Base-by-base conservation (phyloP, 2,888 invertebrate species). In the Acanthococcus lagerstroemiae region DNA sequence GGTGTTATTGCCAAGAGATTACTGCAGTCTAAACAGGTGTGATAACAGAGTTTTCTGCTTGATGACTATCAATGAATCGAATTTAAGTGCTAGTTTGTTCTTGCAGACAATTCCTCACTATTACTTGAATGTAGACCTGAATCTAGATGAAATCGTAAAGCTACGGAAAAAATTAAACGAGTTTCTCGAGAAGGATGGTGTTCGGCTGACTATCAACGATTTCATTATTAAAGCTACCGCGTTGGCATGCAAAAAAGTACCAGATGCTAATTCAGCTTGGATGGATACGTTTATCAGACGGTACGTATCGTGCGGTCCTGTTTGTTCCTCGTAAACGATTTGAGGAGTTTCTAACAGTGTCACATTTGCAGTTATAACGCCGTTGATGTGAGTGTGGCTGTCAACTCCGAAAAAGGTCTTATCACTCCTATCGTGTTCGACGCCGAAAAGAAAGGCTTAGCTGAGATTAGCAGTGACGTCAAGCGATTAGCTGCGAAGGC, bases 331-430 rank as follows among this genome's bases (percentile, higher is more conserved):
- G 45, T 5, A 45, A 56, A n/a, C 19, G 3, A 3, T 0, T 19
- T 67, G n/a, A 63, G 15, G 17, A 37, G 19, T 44, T 60, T 55
- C 9, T 56, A 21, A 67, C 7, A 55, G 55, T 63, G 12, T 57
- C 27, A 7, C 3, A 6, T 67, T 76, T 76, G n/a, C 73, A 91
- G 91, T 74, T 93, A 86, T 75, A 84, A 86, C 56, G 85, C 87
- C 72, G 96, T 96, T 9, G 99, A 99, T 76, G 88, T 99, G 1
- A 92, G 90, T 73, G 91, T 99, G 67, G 97, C 99, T 1, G 99
- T 99, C 4, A 91, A 93, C 68, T 97, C 97, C 0, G 91, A 93
- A 4, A 83, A 83, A 69, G 99, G 99, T 0, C 82, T 99, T 9
- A 95, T 99, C 68, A 99, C 99, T 1, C 99, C 99, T 1, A 97